Percentiles rank a stretch among this genome's conserved stretches.
Conservation (phyloP, 2,797 vertebrate genomes). For the Anguilla megastoma region DNA sequence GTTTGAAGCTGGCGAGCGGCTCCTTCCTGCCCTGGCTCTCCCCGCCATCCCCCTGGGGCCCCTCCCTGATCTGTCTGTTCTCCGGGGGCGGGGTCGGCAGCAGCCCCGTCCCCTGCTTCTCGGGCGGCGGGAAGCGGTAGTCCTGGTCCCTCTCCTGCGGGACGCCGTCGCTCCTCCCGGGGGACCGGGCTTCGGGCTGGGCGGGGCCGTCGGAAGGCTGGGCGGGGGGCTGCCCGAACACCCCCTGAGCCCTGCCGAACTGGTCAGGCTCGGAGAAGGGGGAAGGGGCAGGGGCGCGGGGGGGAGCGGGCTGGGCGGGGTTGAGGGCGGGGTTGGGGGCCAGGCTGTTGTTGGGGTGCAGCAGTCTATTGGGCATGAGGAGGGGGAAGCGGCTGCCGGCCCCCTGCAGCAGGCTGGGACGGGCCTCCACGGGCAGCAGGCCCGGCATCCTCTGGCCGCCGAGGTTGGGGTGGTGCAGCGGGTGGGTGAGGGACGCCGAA, state of each 20-base stretch:
- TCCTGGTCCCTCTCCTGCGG: slow-evolving; percentile 95
- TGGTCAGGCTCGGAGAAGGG: slow-evolving; percentile 89
- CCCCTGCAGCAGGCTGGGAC: slow-evolving; percentile 83
- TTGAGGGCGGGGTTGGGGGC: slow-evolving; percentile 74
- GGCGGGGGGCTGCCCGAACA: slow-evolving; percentile 73
- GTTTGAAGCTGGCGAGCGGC: slow-evolving; percentile 84
- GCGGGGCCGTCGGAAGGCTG: slow-evolving; percentile 74
- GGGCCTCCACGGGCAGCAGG: slow-evolving; percentile 87
- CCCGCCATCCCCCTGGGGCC: slow-evolving; percentile 74
- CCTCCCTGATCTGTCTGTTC: slow-evolving; percentile 80
- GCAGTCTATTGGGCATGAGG: slow-evolving; percentile 85
- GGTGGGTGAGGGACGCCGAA: slow-evolving; percentile 77
- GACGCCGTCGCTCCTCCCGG: slow-evolving; percentile 75
- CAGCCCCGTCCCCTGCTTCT: slow-evolving; percentile 79
- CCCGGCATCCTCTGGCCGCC: slow-evolving; percentile 84
- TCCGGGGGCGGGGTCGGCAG: slow-evolving; percentile 86
- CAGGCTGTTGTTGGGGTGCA: slow-evolving; percentile 71
- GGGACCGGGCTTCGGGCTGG: slow-evolving; percentile 80
- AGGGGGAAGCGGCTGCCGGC: slow-evolving; percentile 77
- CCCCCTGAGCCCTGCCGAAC: slow-evolving; percentile 80
- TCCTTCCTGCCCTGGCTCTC: slow-evolving; percentile 77
- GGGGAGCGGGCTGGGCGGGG: slow-evolving; percentile 77
- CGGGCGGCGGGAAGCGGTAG: slow-evolving; percentile 94
- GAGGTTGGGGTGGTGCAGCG: slow-evolving; percentile 81
- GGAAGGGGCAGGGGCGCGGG: slow-evolving; percentile 70